A percentile compares a stretch with the other conserved stretches of the same genome.
Conservation (phyloP, 1,140 invertebrate species). For the Pogonomyrmex californicus region DNA sequence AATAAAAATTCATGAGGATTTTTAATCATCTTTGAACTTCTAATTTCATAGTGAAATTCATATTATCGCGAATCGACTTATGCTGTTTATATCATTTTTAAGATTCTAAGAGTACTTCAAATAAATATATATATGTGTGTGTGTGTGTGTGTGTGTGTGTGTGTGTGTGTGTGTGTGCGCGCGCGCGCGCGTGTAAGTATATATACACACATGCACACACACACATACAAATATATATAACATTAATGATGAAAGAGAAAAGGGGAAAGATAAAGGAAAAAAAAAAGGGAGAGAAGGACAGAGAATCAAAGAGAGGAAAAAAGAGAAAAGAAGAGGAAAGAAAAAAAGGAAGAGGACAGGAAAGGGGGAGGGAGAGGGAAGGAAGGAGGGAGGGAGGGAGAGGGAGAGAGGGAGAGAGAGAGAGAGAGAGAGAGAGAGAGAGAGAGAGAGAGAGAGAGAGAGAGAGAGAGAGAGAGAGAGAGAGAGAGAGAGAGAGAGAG, state of each 20-base stretch:
- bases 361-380: no score
- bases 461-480: conserved; percentile 79
- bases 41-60: conserved; percentile 10
- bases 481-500: conserved; percentile 81
- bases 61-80: conserved; percentile 4
- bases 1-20: conserved; percentile 39
- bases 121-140: conserved; percentile 76
- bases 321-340: conserved; percentile 79
- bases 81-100: conserved; percentile 43
- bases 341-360: conserved; percentile 78
- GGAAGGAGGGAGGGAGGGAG: no score
- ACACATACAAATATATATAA: conserved; percentile 82
- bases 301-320: conserved; percentile 75
- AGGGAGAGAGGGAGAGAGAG: no score
- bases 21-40: no score
- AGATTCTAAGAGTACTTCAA: conserved; percentile 45
- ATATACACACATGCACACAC: no score
- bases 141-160: no score
- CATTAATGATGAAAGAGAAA: conserved; percentile 81
- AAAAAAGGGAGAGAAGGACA: conserved; percentile 80
- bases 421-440: no score
- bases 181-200: no score
- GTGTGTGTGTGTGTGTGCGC: no score
- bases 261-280: conserved; percentile 76
- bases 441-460: no score